These are phyloP conservation scores for Nemurella pictetii DNA, from an alignment of 2,888 invertebrate genomes.

Conservation along the genomic window DNA sequence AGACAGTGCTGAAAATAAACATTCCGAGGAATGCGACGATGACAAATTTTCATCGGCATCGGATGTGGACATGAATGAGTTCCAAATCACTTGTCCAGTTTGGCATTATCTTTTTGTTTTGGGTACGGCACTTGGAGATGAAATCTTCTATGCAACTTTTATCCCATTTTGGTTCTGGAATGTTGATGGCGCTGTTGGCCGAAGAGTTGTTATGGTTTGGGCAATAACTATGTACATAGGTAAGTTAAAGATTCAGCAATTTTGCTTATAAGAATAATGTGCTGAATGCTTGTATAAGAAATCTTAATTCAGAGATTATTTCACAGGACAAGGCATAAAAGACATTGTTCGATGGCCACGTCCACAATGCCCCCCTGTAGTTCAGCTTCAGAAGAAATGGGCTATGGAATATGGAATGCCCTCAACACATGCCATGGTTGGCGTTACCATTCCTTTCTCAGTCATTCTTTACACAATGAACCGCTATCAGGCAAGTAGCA, in stretches of 20 bases:
- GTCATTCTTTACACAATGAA: slow-evolving; percentile 78
- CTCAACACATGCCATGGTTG: slow-evolving; percentile 92
- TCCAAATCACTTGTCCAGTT: slow-evolving; percentile 68
- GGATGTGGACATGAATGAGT: slow-evolving; percentile 52
- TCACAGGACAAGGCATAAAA: slow-evolving; percentile 80
- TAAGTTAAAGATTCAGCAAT: slow-evolving; percentile 51
- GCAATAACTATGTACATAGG: slow-evolving; percentile 82
- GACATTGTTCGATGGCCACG: slow-evolving; percentile 86
- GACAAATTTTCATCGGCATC: slow-evolving; percentile 54
- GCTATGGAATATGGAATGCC: slow-evolving; percentile 93
- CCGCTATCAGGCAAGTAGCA: slow-evolving; percentile 65
- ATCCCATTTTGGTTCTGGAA: slow-evolving; percentile 96
- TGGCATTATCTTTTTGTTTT: slow-evolving; percentile 85
- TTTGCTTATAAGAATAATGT: background rate
- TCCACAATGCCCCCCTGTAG: slow-evolving; percentile 79
- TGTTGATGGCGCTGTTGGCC: slow-evolving; percentile 82
- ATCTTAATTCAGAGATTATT: too few relatives aligned
- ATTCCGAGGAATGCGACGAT: slow-evolving; percentile 51
- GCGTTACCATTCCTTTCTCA: slow-evolving; percentile 84
- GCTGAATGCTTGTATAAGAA: too few relatives aligned
- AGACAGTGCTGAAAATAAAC: background rate
- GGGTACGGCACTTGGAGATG: slow-evolving; percentile 87
- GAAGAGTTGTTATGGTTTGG: slow-evolving; percentile 82
- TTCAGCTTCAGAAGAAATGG: slow-evolving; percentile 85
- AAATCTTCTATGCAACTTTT: slow-evolving; percentile 87